These are phyloP conservation scores for Choloepus hoffmanni DNA, from an alignment of 2,113 vertebrate genomes.

Conservation along the genomic window DNA sequence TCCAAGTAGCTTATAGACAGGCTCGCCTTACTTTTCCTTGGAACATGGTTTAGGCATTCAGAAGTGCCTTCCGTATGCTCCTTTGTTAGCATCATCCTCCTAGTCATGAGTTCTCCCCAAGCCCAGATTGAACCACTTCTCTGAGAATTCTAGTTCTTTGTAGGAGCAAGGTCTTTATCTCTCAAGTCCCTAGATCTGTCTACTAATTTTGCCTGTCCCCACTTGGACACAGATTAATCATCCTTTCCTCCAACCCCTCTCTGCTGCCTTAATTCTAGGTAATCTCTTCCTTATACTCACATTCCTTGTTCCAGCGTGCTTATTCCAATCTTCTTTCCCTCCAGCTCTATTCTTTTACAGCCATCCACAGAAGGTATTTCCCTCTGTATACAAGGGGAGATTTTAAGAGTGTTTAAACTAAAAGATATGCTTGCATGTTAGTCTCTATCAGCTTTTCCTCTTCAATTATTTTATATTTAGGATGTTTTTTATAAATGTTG, in stretches of 20 bases:
- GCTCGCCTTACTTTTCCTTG: neutral
- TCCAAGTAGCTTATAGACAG: neutral
- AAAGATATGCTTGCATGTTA: rapidly evolving
- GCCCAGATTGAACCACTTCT: neutral
- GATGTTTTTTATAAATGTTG: neutral
- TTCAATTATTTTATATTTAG: neutral
- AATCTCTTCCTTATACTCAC: neutral
- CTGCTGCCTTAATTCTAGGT: too few species aligned
- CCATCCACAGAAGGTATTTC: neutral
- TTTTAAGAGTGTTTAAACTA: neutral
- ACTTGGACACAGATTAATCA: neutral
- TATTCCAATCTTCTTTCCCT: neutral
- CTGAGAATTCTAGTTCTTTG: neutral
- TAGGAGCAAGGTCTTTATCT: neutral
- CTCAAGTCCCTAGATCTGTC: neutral
- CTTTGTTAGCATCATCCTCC: neutral
- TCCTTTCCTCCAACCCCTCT: neutral
- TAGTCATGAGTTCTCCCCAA: neutral
- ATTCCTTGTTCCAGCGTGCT: neutral
- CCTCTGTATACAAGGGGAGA: too few species aligned
- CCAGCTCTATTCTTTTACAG: neutral
- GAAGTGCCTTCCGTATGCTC: neutral
- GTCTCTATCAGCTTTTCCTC: neutral
- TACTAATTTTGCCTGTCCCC: neutral
- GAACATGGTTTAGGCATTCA: neutral